Evolutionary conservation across 53 echinoderm and acorn worm genomes (phyloP).

Genomic region (Patiria pectinifera): DNA sequence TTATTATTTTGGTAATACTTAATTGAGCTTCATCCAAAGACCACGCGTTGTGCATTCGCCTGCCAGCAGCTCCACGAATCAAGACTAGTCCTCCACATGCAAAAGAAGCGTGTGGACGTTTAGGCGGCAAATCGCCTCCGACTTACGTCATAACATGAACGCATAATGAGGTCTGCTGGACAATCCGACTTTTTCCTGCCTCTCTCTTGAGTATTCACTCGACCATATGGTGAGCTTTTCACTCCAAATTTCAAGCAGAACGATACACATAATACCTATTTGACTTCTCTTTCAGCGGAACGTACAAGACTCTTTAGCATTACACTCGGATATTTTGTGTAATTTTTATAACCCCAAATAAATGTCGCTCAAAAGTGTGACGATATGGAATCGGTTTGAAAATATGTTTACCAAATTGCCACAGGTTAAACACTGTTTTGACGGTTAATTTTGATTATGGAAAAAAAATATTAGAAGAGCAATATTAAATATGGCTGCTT

Average conservation of each 20-base stretch:
- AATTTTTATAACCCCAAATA: no score
- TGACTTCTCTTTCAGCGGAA: not conserved
- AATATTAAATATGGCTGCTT: no score
- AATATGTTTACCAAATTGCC: no score
- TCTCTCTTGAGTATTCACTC: not conserved
- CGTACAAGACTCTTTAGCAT: no score
- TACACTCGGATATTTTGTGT: no score
- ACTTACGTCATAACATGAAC: not conserved
- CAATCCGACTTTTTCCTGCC: not conserved
- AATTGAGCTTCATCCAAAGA: no score
- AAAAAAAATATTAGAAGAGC: no score
- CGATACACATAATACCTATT: not conserved
- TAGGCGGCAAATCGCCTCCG: not conserved
- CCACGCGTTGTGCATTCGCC: not conserved
- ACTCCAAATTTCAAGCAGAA: not conserved
- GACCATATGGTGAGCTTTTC: constrained; percentile 26
- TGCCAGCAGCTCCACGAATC: not conserved
- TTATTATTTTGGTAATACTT: no score
- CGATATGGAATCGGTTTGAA: no score
- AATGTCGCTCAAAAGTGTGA: no score
- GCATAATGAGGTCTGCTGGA: not conserved
- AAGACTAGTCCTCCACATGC: not conserved
- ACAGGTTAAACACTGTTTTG: no score
- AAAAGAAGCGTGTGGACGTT: not conserved
- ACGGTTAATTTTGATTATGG: no score